phyloP scores from a whole-genome alignment of 2,113 vertebrate species.

The Myrmecobius fasciatus region DNA sequence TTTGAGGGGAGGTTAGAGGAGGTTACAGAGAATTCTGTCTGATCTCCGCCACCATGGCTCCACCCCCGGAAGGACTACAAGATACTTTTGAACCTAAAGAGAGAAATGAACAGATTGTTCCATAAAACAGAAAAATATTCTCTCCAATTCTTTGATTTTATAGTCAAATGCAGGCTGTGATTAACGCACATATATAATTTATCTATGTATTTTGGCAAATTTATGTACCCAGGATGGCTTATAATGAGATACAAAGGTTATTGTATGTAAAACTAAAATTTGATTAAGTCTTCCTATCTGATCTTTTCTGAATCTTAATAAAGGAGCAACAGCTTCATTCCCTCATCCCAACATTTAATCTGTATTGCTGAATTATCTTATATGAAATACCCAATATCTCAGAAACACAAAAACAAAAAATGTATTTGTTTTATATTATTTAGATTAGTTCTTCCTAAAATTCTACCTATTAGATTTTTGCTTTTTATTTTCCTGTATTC shows the following conservation, averaged over 20 bases:
- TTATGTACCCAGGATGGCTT: neutral
- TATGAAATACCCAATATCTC: neutral
- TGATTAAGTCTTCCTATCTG: neutral
- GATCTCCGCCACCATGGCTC: no score
- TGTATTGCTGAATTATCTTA: neutral
- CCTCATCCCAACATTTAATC: neutral
- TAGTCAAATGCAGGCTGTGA: neutral
- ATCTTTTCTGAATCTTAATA: neutral
- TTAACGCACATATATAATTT: neutral
- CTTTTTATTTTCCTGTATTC: neutral
- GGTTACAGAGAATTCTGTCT: no score
- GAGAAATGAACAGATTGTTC: neutral
- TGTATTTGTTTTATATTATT: neutral
- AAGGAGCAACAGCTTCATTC: neutral
- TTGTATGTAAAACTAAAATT: neutral
- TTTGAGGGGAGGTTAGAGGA: no score
- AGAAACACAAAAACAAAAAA: neutral
- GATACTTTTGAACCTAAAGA: neutral
- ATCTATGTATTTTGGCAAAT: neutral
- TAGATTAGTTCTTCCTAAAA: neutral
- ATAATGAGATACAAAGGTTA: neutral
- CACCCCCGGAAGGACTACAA: no score
- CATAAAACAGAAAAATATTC: neutral
- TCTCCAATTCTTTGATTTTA: neutral
- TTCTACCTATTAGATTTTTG: neutral